A percentile compares a stretch with the other conserved stretches of the same genome.
phyloP scores from a whole-genome alignment of 2,888 invertebrate species.

The Limenitis camilla region DNA sequence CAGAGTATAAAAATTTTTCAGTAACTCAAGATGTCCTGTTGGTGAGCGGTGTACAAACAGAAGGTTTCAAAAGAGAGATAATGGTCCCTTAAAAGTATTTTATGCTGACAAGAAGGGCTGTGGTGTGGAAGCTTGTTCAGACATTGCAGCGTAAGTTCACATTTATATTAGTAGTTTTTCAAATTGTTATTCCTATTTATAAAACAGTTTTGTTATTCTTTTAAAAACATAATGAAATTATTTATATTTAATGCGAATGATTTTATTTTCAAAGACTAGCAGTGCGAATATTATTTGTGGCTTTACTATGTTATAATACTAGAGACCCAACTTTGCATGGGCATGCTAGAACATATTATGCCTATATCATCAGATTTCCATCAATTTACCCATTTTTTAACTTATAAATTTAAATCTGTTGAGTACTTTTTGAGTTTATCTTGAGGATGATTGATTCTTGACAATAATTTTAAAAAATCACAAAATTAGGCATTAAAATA shows the following conservation, averaged over 20 bases:
- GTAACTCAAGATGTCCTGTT: slow-evolving; percentile 92
- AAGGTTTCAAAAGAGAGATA: slow-evolving; percentile 91
- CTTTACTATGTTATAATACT: not conserved
- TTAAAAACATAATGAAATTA: not conserved
- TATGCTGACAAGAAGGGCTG: slow-evolving; percentile 96
- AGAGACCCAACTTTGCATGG: too few species aligned
- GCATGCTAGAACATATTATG: too few species aligned
- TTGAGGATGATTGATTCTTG: too few species aligned
- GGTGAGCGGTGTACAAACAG: slow-evolving; percentile 95
- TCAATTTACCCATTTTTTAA: too few species aligned
- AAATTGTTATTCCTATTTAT: not conserved
- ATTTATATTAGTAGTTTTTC: not conserved
- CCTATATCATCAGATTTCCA: too few species aligned
- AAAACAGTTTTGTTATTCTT: not conserved
- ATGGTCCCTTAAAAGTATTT: slow-evolving; percentile 89
- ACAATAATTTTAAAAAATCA: too few species aligned
- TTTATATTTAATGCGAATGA: not conserved
- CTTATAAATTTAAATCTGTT: too few species aligned
- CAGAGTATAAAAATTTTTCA: slow-evolving; percentile 69
- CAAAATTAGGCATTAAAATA: too few species aligned
- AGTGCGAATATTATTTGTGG: not conserved
- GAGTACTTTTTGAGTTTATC: too few species aligned
- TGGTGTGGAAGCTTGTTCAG: slow-evolving; percentile 86
- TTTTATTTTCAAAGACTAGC: not conserved
- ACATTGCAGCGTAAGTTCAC: slow-evolving; percentile 79